These are phyloP conservation scores for Tinamus guttatus DNA, from an alignment of 2,113 vertebrate species.

Conservation along the genomic window DNA sequence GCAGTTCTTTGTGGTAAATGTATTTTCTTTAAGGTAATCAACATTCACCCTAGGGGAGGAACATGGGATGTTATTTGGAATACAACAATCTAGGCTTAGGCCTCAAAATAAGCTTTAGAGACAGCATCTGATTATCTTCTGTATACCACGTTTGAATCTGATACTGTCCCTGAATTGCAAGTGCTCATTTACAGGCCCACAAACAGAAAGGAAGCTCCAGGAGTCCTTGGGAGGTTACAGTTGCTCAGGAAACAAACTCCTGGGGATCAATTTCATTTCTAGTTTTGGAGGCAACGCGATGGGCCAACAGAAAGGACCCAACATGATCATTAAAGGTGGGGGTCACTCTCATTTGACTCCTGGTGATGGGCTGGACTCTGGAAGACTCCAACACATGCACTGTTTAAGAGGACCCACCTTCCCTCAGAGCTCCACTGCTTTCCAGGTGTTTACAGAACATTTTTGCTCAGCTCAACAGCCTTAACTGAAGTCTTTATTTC, in stretches of 20 bases:
- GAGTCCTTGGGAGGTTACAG: slow-evolving; percentile 31
- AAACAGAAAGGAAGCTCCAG: slow-evolving; percentile 53
- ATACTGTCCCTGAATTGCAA: slow-evolving; percentile 32
- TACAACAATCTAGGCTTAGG: not conserved
- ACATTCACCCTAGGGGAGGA: slow-evolving; percentile 31
- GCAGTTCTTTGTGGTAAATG: slow-evolving; percentile 14
- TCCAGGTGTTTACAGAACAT: not conserved
- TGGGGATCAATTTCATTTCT: slow-evolving; percentile 29
- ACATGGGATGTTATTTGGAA: slow-evolving; percentile 3
- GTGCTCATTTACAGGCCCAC: slow-evolving; percentile 35
- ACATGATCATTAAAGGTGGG: not conserved
- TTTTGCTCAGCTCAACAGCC: not conserved
- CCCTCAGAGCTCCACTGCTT: not conserved
- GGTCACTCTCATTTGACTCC: not conserved
- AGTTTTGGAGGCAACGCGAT: not conserved
- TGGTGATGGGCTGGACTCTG: not conserved
- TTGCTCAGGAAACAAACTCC: slow-evolving; percentile 48
- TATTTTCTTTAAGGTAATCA: slow-evolving; percentile 55
- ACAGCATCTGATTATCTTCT: slow-evolving; percentile 29
- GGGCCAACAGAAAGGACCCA: not conserved
- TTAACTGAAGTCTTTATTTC: not conserved
- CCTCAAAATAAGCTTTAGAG: not conserved
- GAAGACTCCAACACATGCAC: not conserved
- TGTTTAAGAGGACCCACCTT: not conserved
- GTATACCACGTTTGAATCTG: not conserved